phyloP scores from a whole-genome alignment of 2,888 invertebrate species.

The Eristalis tenax region DNA sequence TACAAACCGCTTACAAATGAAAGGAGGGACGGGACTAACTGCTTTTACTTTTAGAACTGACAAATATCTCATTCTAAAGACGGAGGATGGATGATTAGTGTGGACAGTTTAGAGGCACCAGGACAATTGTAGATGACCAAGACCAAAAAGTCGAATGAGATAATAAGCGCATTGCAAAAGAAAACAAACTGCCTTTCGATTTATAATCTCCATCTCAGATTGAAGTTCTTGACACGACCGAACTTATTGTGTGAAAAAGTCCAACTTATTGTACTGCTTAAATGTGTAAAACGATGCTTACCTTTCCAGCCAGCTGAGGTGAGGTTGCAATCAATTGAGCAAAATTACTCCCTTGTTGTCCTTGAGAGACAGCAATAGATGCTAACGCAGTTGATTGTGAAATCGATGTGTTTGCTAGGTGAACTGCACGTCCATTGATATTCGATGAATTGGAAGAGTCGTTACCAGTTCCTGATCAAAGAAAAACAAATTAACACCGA shows the following conservation, averaged over 20 bases:
- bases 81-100: too few relatives aligned
- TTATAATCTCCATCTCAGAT: too few relatives aligned
- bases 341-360: slow-evolving; percentile 80
- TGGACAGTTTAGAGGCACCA: too few relatives aligned
- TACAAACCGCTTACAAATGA: too few relatives aligned
- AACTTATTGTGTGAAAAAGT: not conserved
- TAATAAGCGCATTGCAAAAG: too few relatives aligned
- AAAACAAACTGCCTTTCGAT: too few relatives aligned
- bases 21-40: too few relatives aligned
- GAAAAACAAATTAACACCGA: not conserved
- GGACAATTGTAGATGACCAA: too few relatives aligned
- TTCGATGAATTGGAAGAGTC: slow-evolving; percentile 63
- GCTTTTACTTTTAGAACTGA: too few relatives aligned
- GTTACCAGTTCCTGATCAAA: slow-evolving; percentile 59
- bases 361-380: slow-evolving; percentile 87
- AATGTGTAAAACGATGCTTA: slow-evolving; percentile 75
- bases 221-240: too few relatives aligned
- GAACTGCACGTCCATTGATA: slow-evolving; percentile 77
- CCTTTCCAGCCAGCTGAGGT: slow-evolving; percentile 86
- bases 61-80: too few relatives aligned
- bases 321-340: slow-evolving; percentile 85
- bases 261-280: not conserved
- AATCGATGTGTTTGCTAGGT: slow-evolving; percentile 77
- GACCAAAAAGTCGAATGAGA: too few relatives aligned
- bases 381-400: slow-evolving; percentile 81